Conservation (phyloP, 2,113 vertebrate species). For the Nesospiza acunhae region DNA sequence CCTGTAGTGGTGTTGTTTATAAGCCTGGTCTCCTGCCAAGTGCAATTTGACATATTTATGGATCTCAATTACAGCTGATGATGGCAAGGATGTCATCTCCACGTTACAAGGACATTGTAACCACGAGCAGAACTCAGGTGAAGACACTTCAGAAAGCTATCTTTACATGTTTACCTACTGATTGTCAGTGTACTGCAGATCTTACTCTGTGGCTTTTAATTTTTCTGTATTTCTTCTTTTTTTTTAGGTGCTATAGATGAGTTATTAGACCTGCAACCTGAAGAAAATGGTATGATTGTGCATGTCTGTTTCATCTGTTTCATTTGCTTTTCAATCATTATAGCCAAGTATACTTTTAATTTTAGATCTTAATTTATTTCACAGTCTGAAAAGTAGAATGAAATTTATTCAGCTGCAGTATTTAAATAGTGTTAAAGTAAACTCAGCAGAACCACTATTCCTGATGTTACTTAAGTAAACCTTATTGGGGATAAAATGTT, state of each 20-base stretch:
- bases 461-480: neutral
- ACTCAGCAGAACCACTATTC: neutral
- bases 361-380: neutral
- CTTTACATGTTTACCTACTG: neutral
- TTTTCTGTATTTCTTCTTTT: neutral
- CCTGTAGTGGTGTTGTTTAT: neutral
- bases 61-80: constrained; percentile 61
- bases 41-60: constrained; percentile 8
- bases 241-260: constrained; percentile 70
- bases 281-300: constrained; percentile 71
- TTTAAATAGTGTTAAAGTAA: neutral
- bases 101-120: constrained; percentile 47
- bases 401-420: neutral
- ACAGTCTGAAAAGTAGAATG: neutral
- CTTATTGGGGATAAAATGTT: neutral
- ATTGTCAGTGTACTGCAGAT: neutral
- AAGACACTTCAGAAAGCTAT: constrained; percentile 8
- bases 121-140: constrained; percentile 64
- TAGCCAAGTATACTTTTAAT: neutral
- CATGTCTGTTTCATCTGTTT: neutral
- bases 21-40: neutral
- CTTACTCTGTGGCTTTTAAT: constrained; percentile 20
- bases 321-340: neutral
- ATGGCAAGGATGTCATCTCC: constrained; percentile 43
- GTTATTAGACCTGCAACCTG: constrained; percentile 73